Evolutionary conservation across 2,113 vertebrate genomes (phyloP).

Genomic region (Strix aluco): DNA sequence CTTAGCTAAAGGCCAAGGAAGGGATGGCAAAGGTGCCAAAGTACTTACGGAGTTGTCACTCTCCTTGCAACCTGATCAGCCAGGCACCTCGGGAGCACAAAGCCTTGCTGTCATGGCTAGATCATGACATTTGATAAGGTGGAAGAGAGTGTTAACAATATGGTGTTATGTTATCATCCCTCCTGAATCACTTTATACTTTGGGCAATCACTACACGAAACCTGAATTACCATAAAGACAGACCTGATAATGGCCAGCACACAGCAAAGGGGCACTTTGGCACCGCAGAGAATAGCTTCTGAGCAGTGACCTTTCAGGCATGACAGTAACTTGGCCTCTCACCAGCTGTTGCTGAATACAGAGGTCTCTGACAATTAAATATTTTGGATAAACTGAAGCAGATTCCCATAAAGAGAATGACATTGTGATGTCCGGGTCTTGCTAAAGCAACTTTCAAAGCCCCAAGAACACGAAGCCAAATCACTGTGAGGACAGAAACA

Average conservation of each 20-base stretch:
- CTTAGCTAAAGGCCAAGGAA: neutral
- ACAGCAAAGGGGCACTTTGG: neutral
- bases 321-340: neutral
- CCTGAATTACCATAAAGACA: neutral
- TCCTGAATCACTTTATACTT: neutral
- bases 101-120: neutral
- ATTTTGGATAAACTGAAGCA: neutral
- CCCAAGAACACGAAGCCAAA: neutral
- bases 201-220: neutral
- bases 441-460: neutral
- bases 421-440: neutral
- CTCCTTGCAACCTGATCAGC: slow-evolving; percentile 5
- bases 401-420: neutral
- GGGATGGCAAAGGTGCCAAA: neutral
- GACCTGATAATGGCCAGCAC: neutral
- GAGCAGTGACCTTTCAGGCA: neutral
- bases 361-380: neutral
- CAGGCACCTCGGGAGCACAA: neutral
- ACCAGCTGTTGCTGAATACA: neutral
- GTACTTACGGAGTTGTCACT: neutral
- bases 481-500: neutral
- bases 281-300: neutral
- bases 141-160: neutral
- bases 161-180: neutral
- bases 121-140: slow-evolving; percentile 16